Percentiles rank a stretch among this genome's conserved stretches.
Evolutionary conservation across 2,113 vertebrate species (phyloP).

Genomic region (Barbus barbus): DNA sequence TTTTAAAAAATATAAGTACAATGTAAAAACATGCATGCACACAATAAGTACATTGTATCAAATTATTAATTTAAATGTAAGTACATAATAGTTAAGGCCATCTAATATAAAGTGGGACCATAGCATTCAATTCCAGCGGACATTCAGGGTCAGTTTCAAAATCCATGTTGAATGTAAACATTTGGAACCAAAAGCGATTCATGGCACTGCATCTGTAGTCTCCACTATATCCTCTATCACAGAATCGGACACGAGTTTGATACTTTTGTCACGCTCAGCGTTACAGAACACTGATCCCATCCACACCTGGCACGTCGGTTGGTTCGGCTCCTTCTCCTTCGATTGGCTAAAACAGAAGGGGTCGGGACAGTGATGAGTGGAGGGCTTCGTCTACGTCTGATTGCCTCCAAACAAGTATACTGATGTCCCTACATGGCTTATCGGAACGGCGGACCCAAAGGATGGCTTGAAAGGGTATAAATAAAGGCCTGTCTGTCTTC

Average conservation of each 20-base stretch:
- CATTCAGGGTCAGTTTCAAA: no score
- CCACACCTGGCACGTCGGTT: neutral
- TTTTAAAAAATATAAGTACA: no score
- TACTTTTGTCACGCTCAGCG: neutral
- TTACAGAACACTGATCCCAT: neutral
- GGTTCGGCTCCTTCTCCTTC: neutral
- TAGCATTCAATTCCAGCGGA: no score
- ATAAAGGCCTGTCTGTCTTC: constrained; percentile 48
- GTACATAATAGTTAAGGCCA: no score
- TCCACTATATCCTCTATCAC: neutral
- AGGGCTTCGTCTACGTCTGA: constrained; percentile 24
- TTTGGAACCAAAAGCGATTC: neutral
- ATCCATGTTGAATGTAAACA: neutral
- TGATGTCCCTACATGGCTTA: constrained; percentile 38
- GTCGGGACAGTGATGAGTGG: constrained; percentile 18
- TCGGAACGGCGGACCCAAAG: constrained; percentile 38
- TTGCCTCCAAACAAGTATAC: constrained; percentile 42
- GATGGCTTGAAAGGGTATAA: constrained; percentile 44
- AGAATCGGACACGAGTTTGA: neutral
- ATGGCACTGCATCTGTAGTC: neutral
- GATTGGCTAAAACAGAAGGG: neutral
- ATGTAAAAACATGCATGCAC: no score
- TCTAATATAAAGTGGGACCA: no score
- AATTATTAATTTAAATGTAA: no score
- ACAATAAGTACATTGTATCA: no score